phyloP scores from a whole-genome alignment of 1,140 invertebrate genomes.

The Chironomus tepperi region DNA sequence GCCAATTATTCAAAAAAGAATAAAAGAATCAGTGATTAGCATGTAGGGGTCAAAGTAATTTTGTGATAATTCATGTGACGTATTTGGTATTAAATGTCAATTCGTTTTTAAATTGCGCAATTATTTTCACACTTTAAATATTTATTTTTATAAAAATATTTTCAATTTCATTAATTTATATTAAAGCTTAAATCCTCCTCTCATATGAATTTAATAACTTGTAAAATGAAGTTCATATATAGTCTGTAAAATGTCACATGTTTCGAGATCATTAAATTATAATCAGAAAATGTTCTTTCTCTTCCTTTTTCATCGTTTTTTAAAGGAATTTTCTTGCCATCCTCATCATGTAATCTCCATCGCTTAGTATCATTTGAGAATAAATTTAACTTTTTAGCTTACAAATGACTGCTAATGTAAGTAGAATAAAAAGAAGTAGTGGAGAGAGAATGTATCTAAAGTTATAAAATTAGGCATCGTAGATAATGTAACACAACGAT shows the following conservation, averaged over 20 bases:
- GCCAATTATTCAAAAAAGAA: too few relatives aligned
- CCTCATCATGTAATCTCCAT: slow-evolving; percentile 7
- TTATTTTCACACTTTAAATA: too few relatives aligned
- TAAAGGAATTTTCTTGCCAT: not conserved
- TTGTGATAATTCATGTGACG: too few relatives aligned
- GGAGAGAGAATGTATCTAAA: not conserved
- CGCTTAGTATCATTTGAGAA: slow-evolving; percentile 12
- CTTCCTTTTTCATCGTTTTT: not conserved
- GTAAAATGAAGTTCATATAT: too few relatives aligned
- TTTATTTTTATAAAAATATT: too few relatives aligned
- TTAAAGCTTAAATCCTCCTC: too few relatives aligned
- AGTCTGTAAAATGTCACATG: not conserved
- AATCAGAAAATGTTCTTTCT: not conserved
- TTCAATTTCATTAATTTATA: too few relatives aligned
- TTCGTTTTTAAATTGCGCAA: too few relatives aligned
- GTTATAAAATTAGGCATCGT: slow-evolving; percentile 8
- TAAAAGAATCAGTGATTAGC: too few relatives aligned
- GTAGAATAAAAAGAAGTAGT: not conserved
- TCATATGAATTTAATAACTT: too few relatives aligned
- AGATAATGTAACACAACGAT: slow-evolving; percentile 8
- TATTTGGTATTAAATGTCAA: too few relatives aligned
- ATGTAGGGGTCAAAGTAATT: too few relatives aligned
- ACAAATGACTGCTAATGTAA: slow-evolving; percentile 13
- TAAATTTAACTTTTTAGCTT: slow-evolving; percentile 15
- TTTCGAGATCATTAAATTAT: not conserved